Percentiles rank a stretch among this genome's conserved stretches.
Evolutionary conservation across 2,888 invertebrate species (phyloP).

Genomic region (Melanostoma mellinum): DNA sequence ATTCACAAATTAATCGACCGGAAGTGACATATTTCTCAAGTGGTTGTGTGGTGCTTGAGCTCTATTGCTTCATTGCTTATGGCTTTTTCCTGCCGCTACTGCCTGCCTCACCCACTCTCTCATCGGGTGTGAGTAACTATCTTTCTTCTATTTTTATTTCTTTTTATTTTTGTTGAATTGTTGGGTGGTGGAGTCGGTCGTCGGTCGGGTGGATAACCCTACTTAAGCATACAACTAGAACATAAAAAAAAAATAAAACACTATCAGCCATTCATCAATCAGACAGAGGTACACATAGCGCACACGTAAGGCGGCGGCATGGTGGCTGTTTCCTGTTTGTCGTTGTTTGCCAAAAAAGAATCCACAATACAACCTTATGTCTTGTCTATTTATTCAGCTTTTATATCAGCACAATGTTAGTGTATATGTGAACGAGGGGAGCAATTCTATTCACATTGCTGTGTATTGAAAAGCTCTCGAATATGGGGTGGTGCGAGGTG

Average conservation of each 20-base stretch:
- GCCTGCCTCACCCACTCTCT: constrained; percentile 18
- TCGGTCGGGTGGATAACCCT: constrained; percentile 42
- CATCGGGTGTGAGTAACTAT: constrained; percentile 8
- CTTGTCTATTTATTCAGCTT: constrained; percentile 41
- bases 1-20: constrained; percentile 74
- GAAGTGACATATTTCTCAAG: constrained; percentile 74
- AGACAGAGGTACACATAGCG: constrained; percentile 25
- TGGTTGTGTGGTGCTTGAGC: constrained; percentile 42
- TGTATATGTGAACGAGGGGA: constrained; percentile 16
- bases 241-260: constrained; percentile 49
- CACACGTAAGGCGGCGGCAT: constrained; percentile 30
- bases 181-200: constrained; percentile 20
- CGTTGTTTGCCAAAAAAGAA: constrained; percentile 62
- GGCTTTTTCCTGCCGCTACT: constrained; percentile 26
- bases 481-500: constrained; percentile 22
- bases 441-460: constrained; percentile 12
- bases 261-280: constrained; percentile 66
- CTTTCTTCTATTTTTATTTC: not conserved
- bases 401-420: constrained; percentile 12
- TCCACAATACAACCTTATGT: constrained; percentile 15
- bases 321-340: constrained; percentile 68
- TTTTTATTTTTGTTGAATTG: constrained; percentile 23
- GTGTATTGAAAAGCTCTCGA: constrained; percentile 32
- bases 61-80: constrained; percentile 39
- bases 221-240: constrained; percentile 39